Conservation (phyloP, 1,140 invertebrate genomes). For the Apis florea region DNA sequence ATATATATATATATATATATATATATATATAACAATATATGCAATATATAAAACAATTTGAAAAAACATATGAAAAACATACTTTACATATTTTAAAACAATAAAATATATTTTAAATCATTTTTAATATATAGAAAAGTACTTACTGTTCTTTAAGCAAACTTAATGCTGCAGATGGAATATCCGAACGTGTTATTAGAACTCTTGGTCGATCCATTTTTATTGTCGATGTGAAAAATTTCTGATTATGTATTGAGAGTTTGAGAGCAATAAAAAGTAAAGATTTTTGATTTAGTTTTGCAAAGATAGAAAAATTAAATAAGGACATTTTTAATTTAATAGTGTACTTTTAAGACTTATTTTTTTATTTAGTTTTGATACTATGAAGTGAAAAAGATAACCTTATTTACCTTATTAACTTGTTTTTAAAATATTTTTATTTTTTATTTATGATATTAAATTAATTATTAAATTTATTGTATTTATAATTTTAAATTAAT, state of each 20-base stretch:
- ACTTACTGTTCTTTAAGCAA: slow-evolving; percentile 82
- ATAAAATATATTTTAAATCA: background rate
- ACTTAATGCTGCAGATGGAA: slow-evolving; percentile 81
- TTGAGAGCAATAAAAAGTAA: background rate
- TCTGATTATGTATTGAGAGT: background rate
- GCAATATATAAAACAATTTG: background rate
- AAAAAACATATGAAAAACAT: background rate
- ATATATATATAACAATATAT: background rate
- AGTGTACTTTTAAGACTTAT: background rate
- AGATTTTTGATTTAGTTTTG: background rate
- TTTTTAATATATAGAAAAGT: background rate
- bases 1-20: background rate
- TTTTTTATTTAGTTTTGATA: background rate
- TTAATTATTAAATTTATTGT: no score
- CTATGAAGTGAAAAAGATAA: background rate
- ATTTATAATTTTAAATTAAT: no score
- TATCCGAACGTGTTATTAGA: slow-evolving; percentile 82
- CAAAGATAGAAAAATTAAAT: background rate
- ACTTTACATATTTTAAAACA: background rate
- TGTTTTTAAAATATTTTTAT: background rate
- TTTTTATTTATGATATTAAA: background rate
- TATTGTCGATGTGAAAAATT: background rate
- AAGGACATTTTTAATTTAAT: slow-evolving; percentile 20
- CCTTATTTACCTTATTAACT: no score
- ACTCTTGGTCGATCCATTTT: slow-evolving; percentile 78